These are phyloP conservation scores for Motacilla alba DNA, from an alignment of 2,113 vertebrate genomes.

Conservation along the genomic window DNA sequence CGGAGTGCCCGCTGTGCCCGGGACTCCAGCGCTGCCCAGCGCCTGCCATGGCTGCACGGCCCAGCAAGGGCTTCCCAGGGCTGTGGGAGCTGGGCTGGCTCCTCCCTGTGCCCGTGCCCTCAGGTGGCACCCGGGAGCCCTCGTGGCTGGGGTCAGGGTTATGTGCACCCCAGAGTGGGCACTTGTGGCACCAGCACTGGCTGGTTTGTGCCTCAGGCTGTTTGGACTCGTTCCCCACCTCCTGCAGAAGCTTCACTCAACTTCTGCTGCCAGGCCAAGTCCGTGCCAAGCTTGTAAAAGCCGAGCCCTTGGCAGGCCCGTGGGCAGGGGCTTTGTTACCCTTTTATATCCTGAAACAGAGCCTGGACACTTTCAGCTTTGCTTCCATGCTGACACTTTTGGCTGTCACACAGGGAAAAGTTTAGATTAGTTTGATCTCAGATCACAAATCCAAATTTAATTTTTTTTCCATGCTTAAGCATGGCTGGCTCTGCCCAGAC, in stretches of 20 bases:
- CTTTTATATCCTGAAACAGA: not conserved
- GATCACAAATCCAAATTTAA: not conserved
- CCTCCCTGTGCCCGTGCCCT: not conserved
- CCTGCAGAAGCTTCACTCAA: not conserved
- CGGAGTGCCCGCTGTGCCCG: not conserved
- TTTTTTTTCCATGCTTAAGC: not conserved
- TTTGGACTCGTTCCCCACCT: not conserved
- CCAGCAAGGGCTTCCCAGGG: not conserved
- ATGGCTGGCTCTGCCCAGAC: not conserved
- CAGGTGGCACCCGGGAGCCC: not conserved
- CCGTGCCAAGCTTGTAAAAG: not conserved
- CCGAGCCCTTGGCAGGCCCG: not conserved
- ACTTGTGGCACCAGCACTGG: not conserved
- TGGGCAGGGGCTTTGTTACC: not conserved
- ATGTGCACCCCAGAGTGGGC: not conserved
- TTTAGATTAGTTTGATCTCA: not conserved
- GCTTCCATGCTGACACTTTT: not conserved
- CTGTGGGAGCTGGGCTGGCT: not conserved
- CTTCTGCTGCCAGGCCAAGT: not conserved
- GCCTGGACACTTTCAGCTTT: not conserved
- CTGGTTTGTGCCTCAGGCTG: not conserved
- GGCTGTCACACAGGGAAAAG: not conserved
- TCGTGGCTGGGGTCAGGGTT: accelerated
- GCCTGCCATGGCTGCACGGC: not conserved
- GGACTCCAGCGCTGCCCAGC: not conserved